These are phyloP conservation scores for Cottus gobio DNA, from an alignment of 2,113 vertebrate genomes.

Conservation along the genomic window DNA sequence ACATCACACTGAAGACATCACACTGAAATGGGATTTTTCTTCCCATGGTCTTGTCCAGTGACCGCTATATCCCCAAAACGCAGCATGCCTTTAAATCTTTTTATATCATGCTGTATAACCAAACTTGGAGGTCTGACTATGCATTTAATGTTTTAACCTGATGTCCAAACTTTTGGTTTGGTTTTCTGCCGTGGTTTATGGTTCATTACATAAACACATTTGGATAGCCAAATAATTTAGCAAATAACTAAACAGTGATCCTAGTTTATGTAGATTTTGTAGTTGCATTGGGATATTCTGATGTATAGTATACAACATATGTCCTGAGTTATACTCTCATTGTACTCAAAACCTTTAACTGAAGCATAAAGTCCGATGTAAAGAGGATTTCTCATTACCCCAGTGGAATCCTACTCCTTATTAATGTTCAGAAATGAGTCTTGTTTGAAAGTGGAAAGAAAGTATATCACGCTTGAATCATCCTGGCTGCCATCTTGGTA, in stretches of 20 bases:
- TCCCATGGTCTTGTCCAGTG: slow-evolving; percentile 46
- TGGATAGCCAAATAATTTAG: slow-evolving; percentile 24
- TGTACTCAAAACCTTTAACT: not conserved
- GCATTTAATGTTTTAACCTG: slow-evolving; percentile 44
- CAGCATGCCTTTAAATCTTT: slow-evolving; percentile 38
- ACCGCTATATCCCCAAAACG: slow-evolving; percentile 40
- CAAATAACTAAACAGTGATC: slow-evolving; percentile 4
- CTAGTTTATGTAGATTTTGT: not conserved
- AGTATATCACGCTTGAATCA: not conserved
- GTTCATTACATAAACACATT: slow-evolving; percentile 32
- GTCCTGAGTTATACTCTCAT: not conserved
- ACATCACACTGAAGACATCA: slow-evolving; percentile 66
- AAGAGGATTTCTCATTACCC: not conserved
- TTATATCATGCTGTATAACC: slow-evolving; percentile 37
- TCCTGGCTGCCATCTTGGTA: slow-evolving; percentile 6
- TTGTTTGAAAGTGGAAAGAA: not conserved
- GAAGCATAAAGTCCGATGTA: slow-evolving; percentile 1
- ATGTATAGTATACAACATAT: too few relatives aligned
- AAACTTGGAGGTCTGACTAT: slow-evolving; percentile 20
- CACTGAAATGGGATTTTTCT: slow-evolving; percentile 55
- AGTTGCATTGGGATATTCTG: not conserved
- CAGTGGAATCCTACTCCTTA: not conserved
- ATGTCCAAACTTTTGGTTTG: slow-evolving; percentile 48
- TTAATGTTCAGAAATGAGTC: not conserved
- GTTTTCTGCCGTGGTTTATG: slow-evolving; percentile 25